These are phyloP conservation scores for Tenualosa thibaudeaui DNA, from an alignment of 2,797 vertebrate genomes.

Conservation along the genomic window DNA sequence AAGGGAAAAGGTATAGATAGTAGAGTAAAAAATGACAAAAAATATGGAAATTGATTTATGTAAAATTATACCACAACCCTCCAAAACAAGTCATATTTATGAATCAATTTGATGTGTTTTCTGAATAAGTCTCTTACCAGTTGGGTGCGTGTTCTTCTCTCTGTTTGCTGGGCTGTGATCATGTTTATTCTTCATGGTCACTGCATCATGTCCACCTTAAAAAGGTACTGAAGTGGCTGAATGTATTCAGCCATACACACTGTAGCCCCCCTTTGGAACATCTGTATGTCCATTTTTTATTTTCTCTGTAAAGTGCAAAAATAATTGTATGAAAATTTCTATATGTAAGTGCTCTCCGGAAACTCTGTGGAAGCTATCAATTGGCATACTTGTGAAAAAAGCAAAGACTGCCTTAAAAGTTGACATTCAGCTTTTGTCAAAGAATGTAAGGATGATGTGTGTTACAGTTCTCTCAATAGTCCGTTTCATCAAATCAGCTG, in stretches of 20 bases:
- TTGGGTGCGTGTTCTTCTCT: neutral
- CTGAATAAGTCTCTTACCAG: neutral
- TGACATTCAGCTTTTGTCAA: neutral
- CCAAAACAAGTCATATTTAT: neutral
- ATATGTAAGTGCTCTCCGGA: constrained; percentile 8
- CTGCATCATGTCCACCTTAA: neutral
- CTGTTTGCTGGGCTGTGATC: neutral
- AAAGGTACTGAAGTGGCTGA: neutral
- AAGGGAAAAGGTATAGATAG: neutral
- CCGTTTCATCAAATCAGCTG: neutral
- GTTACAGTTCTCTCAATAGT: neutral
- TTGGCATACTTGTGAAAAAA: constrained; percentile 7
- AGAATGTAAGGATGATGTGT: constrained; percentile 16
- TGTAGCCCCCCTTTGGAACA: neutral
- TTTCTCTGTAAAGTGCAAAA: neutral
- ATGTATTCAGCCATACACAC: neutral
- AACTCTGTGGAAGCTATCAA: neutral
- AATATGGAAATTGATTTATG: neutral
- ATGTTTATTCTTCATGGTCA: neutral
- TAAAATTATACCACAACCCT: neutral
- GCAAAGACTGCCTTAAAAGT: constrained; percentile 11
- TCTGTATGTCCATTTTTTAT: neutral
- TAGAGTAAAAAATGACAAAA: neutral
- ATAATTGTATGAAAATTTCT: neutral
- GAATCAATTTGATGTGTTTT: neutral